phyloP scores from a whole-genome alignment of 2,888 invertebrate genomes.

The Conomelus anceps region DNA sequence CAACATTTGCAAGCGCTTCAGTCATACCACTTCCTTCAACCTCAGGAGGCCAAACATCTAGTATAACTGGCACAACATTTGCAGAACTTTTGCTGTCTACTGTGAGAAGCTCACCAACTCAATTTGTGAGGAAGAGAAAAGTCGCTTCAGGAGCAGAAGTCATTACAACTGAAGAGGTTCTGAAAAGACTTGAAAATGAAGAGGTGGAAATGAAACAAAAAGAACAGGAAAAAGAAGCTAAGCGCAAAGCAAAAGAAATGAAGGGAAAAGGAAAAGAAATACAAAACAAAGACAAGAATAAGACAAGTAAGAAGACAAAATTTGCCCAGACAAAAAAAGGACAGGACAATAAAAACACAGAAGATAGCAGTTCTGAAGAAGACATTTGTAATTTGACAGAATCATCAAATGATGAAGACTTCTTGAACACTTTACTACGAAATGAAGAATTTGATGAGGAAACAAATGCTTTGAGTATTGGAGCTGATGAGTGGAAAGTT shows the following conservation, averaged over 20 bases:
- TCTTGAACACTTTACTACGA: not conserved
- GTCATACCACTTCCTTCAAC: no score
- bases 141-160: not conserved
- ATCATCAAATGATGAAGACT: not conserved
- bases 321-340: not conserved
- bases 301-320: not conserved
- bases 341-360: not conserved
- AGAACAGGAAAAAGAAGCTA: not conserved
- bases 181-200: not conserved
- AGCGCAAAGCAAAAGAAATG: not conserved
- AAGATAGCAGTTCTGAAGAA: not conserved
- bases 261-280: not conserved
- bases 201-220: not conserved
- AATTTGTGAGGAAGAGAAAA: not conserved
- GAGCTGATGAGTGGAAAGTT: not conserved
- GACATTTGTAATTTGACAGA: not conserved
- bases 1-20: no score
- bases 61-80: no score
- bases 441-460: not conserved
- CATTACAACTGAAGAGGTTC: not conserved
- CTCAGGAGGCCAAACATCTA: no score
- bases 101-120: not conserved
- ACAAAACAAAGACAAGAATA: not conserved
- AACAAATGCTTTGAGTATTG: not conserved
- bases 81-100: no score